Evolutionary conservation across 1,140 invertebrate genomes (phyloP).

Genomic region (Babylonia areolata): DNA sequence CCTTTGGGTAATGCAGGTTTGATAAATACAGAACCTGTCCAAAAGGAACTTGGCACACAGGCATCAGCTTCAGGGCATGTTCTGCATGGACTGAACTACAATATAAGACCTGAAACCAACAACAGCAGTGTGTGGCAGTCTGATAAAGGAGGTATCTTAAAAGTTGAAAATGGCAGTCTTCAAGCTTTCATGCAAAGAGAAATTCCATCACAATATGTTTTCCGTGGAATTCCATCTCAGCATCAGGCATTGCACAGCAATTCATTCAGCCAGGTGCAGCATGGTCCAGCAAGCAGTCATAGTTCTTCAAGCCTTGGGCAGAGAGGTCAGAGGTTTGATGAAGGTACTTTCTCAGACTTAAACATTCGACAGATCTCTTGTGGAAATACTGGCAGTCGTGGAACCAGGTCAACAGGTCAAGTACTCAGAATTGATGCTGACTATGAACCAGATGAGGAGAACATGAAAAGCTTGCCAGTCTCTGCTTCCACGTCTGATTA

Average conservation of each 20-base stretch:
- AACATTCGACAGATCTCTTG: not conserved
- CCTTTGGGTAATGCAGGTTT: not conserved
- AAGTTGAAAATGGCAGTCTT: not conserved
- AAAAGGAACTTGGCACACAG: not conserved
- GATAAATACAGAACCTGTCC: not conserved
- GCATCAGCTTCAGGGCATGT: not conserved
- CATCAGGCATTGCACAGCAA: not conserved
- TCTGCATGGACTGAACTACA: not conserved
- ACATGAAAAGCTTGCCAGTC: not conserved
- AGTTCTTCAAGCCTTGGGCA: not conserved
- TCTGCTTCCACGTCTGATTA: not conserved
- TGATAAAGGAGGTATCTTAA: not conserved
- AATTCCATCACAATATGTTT: not conserved
- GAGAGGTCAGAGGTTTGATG: not conserved
- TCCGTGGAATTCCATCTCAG: not conserved
- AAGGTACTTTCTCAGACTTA: not conserved
- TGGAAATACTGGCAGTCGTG: not conserved
- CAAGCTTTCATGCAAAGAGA: not conserved
- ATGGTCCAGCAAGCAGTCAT: not conserved
- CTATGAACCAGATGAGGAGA: slow-evolving; percentile 9
- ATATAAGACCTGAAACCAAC: not conserved
- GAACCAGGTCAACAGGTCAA: not conserved
- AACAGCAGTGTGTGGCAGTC: not conserved
- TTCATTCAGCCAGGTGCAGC: not conserved
- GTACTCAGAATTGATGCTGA: slow-evolving; percentile 8